Percentiles rank a stretch among this genome's conserved stretches.
Evolutionary conservation across 2,797 vertebrate species (phyloP).

Genomic region (Alcedo quadribrachys): DNA sequence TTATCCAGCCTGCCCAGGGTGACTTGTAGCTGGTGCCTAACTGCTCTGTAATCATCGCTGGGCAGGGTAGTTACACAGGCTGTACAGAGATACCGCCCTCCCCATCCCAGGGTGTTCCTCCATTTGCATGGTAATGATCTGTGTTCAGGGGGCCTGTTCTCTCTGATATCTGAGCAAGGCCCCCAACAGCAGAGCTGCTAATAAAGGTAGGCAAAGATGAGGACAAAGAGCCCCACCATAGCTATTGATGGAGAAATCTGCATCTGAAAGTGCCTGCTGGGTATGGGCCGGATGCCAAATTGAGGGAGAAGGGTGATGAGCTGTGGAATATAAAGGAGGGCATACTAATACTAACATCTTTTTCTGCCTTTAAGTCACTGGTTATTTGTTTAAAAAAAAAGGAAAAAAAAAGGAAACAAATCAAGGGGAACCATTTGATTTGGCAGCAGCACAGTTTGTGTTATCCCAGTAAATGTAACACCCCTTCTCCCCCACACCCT

Average conservation of each 20-base stretch:
- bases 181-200: neutral
- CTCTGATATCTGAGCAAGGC: neutral
- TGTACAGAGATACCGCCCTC: neutral
- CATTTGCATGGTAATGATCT: conserved; percentile 6
- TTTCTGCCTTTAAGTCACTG: neutral
- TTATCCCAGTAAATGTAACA: neutral
- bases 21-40: conserved; percentile 16
- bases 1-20: conserved; percentile 34
- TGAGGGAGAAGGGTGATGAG: neutral
- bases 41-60: neutral
- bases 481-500: neutral
- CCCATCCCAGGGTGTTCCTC: neutral
- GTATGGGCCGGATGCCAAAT: conserved; percentile 5
- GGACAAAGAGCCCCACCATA: neutral
- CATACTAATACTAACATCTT: neutral
- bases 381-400: neutral
- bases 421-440: neutral
- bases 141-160: neutral
- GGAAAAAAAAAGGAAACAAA: accelerated
- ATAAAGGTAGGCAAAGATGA: neutral
- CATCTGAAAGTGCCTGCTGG: conserved; percentile 55
- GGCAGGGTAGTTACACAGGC: neutral
- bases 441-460: neutral
- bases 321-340: conserved; percentile 23
- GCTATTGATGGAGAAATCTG: conserved; percentile 51